phyloP scores from a whole-genome alignment of 2,113 vertebrate species.

The Hippocampus barbouri region DNA sequence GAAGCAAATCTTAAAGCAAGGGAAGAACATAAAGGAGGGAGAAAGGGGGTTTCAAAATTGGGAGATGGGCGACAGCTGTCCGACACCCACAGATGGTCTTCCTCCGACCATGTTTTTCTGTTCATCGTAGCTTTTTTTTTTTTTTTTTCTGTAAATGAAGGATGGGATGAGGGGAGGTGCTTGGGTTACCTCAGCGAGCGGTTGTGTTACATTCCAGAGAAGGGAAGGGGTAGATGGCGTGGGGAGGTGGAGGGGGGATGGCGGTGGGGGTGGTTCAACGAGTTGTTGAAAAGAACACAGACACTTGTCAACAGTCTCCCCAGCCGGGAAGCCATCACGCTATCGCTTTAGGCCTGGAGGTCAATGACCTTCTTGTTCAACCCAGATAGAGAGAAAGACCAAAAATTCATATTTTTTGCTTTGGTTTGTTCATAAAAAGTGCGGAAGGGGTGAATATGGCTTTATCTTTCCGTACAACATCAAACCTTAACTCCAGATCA shows the following conservation, averaged over 20 bases:
- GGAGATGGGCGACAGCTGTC: conserved; percentile 69
- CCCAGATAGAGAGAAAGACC: conserved; percentile 47
- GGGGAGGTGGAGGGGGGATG: conserved; percentile 15
- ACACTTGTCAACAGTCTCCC: conserved; percentile 86
- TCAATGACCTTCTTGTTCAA: conserved; percentile 83
- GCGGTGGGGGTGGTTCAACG: conserved; percentile 71
- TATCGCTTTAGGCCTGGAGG: conserved; percentile 80
- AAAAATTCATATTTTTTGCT: not conserved
- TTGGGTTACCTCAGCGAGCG: conserved; percentile 77
- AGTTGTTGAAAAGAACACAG: conserved; percentile 97
- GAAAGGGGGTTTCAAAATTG: conserved; percentile 47
- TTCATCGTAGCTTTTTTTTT: conserved; percentile 5
- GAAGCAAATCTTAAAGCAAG: conserved; percentile 56
- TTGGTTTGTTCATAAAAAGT: not conserved
- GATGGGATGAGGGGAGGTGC: conserved; percentile 69
- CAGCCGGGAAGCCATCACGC: conserved; percentile 85
- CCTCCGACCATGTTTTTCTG: conserved; percentile 41
- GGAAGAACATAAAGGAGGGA: conserved; percentile 53
- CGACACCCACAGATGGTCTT: conserved; percentile 60
- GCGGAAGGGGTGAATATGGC: not conserved
- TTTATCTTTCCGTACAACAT: not conserved
- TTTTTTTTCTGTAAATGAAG: conserved; percentile 61
- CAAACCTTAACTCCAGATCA: conserved; percentile 24
- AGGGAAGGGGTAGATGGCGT: conserved; percentile 58
- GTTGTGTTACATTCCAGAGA: conserved; percentile 87